Base-by-base conservation (phyloP, 2,113 vertebrate species). In the Corythornis vintsioides region DNA sequence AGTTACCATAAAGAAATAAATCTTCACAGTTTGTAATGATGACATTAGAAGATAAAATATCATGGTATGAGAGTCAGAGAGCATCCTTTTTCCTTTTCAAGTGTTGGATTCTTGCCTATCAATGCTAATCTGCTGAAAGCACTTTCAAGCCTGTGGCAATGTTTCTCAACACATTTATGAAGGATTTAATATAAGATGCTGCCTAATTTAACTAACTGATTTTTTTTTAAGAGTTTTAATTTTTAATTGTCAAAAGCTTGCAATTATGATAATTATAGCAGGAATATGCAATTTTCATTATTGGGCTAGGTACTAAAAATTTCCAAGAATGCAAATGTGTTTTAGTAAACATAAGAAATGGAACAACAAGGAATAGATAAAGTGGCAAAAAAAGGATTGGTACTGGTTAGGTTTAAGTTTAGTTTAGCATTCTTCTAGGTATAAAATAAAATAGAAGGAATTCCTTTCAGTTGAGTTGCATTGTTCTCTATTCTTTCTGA, bases 91-190 rank as follows among this genome's bases (percentile, higher is more conserved):
- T 95, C 86, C 83, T 95, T 94, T 92, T 74, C 80, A 94, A 94
- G 78, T 95, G 93, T 96, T 97, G 96, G 48, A 88, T 94, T 94
- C 72, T 92, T 90, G 89, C 86, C 95, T 83, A 5, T 77, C 90
- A 89, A 76, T 84, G 57, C 55, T 83, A 90, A 2, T 85, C 60
- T 91, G 17, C 83, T 94, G 94, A 81, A 94, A 89, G 31, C 67
- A 66, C 89, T 92, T 93, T 89, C 64, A 65, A 96, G 63, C 63
- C 45, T 70, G 42, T 95, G 91, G 88, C 95, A 95, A 82, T 82
- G 92, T 95, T 93, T 92, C 86, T 96, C 93, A 95, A 93, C 95
- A 94, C 86, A 4, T 77, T 94, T 90, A 55, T 0, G 26, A 92
- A 95, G 82, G 88, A 93, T 95, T 77, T 95, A 47, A 15, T 88